Base-by-base conservation (phyloP, 2,888 invertebrate species). In the Neocrepidodera transversa region DNA sequence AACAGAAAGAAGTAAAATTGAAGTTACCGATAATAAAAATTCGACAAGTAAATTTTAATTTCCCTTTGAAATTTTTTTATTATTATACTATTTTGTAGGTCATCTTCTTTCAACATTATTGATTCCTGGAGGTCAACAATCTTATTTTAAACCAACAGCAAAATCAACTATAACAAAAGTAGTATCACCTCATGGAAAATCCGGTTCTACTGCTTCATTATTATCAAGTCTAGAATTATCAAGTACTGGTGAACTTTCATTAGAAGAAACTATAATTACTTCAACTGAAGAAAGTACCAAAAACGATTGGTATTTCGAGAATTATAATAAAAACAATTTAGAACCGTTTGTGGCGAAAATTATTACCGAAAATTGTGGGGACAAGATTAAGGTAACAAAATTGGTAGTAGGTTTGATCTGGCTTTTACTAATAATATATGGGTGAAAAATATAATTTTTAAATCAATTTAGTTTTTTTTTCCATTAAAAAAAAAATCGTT, bases 251-350 rank as follows among this genome's bases (percentile, higher is more conserved):
- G 14, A 16, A 16, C n/a, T 6, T 36, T 38, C 6, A 7, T 8
- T 20, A 1, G 56, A 56, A 8, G 52, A 56, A 35, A 17, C n/a
- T 1, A 47, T 60, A 14, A 52, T 56, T 17, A 52, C 55, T 2
- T 56, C 60, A 4, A 42, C 48, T 11, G 45, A 58, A 7, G 58
- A 51, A 7, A 50, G 11, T 30, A 28, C 14, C 11, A 36, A 18
- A 10, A 74, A 75, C 47, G 88, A 88, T 68, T 94, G 94, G 94
- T 94, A 94, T 78, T 93, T 90, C 76, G 89, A 88, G 66, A 92
- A 92, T 77, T 93, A 93, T 74, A 91, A 91, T 76, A 87, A 86
- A 71, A 85, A 83, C 2, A 80, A 82, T 65, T 68, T 82, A 47
- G 82, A 83, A 63, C 83, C 84, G 7, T 84, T 77, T 60, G 68